Evolutionary conservation across 2,113 vertebrate species (phyloP), one percentile per base, ranked within the genome.

Genomic region (Melanerpes aurifrons): DNA sequence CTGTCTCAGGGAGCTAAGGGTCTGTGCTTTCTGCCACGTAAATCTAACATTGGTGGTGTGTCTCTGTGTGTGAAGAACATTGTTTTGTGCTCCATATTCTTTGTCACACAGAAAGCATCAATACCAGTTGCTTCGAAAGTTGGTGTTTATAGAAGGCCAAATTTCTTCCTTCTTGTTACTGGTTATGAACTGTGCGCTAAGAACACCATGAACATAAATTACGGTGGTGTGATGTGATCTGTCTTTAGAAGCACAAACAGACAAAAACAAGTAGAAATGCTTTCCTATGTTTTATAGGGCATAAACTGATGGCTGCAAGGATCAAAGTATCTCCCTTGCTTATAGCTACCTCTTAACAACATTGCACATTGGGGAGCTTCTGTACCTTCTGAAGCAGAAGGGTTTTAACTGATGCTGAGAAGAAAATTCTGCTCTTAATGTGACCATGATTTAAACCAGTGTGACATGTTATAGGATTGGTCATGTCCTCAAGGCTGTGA

Each of bases 341-440:
- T 92, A 15, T 63, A 96, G 94, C 85, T 81, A 26, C 73, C 58
- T 85, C 83, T 90, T 90, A 67, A 73, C 26, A 69, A 7, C 74
- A 83, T 32, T 88, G 76, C 24, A 66, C 76, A 10, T 4, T 61
- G 76, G 84, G 82, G 68, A 92, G 35, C 59, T 80, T 48, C 68
- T 73, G 56, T 93, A 76, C 35, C 78, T 85, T 94, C 50, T 93
- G 85, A 93, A 75, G 80, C 87, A 85, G 58, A 82, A 94, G 56
- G 45, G 61, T 67, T 93, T 89, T 86, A 94, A 70, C 81, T 0
- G 0, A 61, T 68, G 37, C 85, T 64, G 50, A 87, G 76, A 48
- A 71, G 57, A 71, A 69, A 90, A 45, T 75, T 89, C 50, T 86
- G 29, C 69, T 47, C 50, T 81, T 94, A 86, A 73, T 48, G 77